Evolutionary conservation across 2,888 invertebrate genomes (phyloP), one percentile per base, ranked within the genome.

Genomic region (Anodontia alba): DNA sequence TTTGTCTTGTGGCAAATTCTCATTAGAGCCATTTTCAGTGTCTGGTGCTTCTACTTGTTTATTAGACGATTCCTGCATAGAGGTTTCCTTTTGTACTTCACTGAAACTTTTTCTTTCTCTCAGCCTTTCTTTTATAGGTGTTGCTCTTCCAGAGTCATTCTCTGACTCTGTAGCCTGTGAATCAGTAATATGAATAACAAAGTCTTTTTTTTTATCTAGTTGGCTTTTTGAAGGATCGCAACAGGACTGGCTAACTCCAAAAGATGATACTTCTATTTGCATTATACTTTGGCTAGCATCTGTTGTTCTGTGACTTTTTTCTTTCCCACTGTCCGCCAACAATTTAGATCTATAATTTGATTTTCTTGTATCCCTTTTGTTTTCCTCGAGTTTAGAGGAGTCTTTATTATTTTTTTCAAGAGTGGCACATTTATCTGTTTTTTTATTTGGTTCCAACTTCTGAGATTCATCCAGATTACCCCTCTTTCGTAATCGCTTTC

Each of bases 71-170:
- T 33, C 33, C 5, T 46, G 17, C 46, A 3, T 20, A 20, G 46
- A 46, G 17, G 3, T 2, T 20, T 20, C 15, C 33, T 33, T 20
- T 33, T 33, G 10, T n/a, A 17, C 2, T 3, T 46, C 46, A 20
- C n/a, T 46, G 3, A 20, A 20, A 46, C 38, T 70, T 31, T 51
- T 70, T 54, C 66, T 74, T 71, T 69, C 67, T 33, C 51, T 66
- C 8, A 31, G 33, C 33, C 38, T 29, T 57, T 67, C 51, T 23
- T 36, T 69, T 26, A 42, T 31, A 38, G 29, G 23, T 26, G 26
- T 57, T 15, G 17, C 38, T 15, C 46, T 62, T 62, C 62, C 33
- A 29, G 15, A 46, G 3, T 62, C 33, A 62, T 7, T 20, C 12
- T 62, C 31, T n/a, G 26, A 57, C 23, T n/a, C n/a, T 15, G 5